Conservation (phyloP, 2,113 vertebrate genomes). For the Phycodurus eques region DNA sequence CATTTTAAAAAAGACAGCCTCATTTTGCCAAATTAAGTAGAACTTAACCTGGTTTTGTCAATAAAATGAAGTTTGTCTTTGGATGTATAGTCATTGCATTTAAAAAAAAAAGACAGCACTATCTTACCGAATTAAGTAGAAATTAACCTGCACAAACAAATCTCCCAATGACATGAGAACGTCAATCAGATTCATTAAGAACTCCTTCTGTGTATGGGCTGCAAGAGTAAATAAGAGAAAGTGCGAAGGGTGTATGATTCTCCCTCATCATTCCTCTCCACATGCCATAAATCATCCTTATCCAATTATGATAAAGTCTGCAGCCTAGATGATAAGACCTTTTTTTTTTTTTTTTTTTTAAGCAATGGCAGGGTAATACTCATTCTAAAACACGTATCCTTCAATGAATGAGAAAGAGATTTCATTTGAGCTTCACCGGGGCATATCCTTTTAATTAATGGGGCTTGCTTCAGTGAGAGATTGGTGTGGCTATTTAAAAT, state of each 20-base stretch:
- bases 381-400: conserved; percentile 41
- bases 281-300: conserved; percentile 64
- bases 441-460: conserved; percentile 67
- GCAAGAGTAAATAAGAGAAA: neutral
- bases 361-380: conserved; percentile 30
- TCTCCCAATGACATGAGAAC: conserved; percentile 32
- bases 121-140: conserved; percentile 20
- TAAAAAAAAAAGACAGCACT: conserved; percentile 9
- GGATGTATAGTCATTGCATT: conserved; percentile 15
- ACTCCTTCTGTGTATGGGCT: conserved; percentile 13
- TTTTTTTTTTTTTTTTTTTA: conserved; percentile 38
- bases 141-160: conserved; percentile 33
- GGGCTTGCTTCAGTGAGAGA: conserved; percentile 26
- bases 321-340: conserved; percentile 46
- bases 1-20: too few species aligned
- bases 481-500: conserved; percentile 52
- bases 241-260: neutral
- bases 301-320: conserved; percentile 67
- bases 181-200: conserved; percentile 45
- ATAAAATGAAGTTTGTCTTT: neutral
- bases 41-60: neutral
- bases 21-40: too few species aligned
- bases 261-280: conserved; percentile 47
- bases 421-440: conserved; percentile 52
- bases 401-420: conserved; percentile 53